These are phyloP conservation scores for Budorcas taxicolor DNA, from an alignment of 2,113 vertebrate genomes.

Conservation along the genomic window DNA sequence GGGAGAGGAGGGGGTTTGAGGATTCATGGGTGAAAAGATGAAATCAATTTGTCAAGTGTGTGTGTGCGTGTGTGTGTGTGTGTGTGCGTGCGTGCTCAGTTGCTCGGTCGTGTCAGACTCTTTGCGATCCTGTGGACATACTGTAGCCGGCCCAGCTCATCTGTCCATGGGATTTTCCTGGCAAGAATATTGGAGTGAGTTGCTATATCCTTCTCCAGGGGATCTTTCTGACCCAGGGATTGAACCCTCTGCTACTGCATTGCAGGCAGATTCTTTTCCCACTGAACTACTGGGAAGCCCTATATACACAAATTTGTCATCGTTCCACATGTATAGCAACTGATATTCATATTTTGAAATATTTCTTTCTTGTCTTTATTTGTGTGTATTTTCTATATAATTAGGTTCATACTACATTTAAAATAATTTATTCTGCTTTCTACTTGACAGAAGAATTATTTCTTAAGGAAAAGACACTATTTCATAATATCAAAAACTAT, in stretches of 20 bases:
- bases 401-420: background rate
- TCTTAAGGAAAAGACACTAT: background rate
- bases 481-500: constrained; percentile 6
- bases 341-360: background rate
- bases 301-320: background rate
- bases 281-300: background rate
- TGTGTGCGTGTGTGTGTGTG: background rate
- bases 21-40: background rate
- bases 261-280: background rate
- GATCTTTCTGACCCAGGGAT: background rate
- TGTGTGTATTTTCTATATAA: background rate
- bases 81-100: background rate
- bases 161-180: background rate
- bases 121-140: background rate
- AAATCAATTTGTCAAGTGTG: background rate
- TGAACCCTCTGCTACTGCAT: background rate
- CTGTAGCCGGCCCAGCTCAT: rapidly evolving
- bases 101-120: background rate
- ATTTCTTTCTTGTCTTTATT: background rate
- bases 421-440: background rate
- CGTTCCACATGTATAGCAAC: background rate
- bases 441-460: constrained; percentile 2
- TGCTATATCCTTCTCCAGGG: background rate
- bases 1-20: background rate
- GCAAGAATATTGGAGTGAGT: background rate